These are phyloP conservation scores for Nemotelus pantherinus DNA, from an alignment of 2,888 invertebrate species.

Conservation along the genomic window DNA sequence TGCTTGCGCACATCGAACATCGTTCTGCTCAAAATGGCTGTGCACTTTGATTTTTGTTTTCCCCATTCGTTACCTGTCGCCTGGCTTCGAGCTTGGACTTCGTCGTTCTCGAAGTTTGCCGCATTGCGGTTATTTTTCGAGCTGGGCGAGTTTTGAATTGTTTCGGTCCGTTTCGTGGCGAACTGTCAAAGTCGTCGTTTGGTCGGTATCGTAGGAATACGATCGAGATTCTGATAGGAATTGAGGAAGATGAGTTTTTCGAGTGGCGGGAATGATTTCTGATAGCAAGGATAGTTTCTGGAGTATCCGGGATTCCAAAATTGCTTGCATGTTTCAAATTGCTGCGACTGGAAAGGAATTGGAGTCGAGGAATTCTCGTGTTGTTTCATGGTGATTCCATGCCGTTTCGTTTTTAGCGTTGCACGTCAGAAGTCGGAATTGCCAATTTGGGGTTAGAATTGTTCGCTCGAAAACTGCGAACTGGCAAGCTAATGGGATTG, in stretches of 20 bases:
- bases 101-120: conserved; percentile 58
- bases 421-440: conserved; percentile 23
- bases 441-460: conserved; percentile 31
- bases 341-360: background rate
- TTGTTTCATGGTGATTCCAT: background rate
- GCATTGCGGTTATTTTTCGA: conserved; percentile 64
- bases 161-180: background rate
- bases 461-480: background rate
- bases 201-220: conserved; percentile 6
- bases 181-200: conserved; percentile 41
- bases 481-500: background rate
- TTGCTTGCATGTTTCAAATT: background rate
- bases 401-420: conserved; percentile 13
- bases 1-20: conserved; percentile 33
- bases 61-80: conserved; percentile 60
- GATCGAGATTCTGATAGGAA: background rate
- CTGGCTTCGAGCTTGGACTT: conserved; percentile 57
- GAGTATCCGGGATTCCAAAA: background rate
- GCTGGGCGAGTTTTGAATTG: conserved; percentile 40
- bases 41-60: conserved; percentile 45
- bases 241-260: background rate
- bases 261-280: background rate
- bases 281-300: background rate
- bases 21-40: conserved; percentile 48
- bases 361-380: conserved; percentile 29